These are phyloP conservation scores for Proteles cristata DNA, from an alignment of 2,113 vertebrate species.

Conservation along the genomic window DNA sequence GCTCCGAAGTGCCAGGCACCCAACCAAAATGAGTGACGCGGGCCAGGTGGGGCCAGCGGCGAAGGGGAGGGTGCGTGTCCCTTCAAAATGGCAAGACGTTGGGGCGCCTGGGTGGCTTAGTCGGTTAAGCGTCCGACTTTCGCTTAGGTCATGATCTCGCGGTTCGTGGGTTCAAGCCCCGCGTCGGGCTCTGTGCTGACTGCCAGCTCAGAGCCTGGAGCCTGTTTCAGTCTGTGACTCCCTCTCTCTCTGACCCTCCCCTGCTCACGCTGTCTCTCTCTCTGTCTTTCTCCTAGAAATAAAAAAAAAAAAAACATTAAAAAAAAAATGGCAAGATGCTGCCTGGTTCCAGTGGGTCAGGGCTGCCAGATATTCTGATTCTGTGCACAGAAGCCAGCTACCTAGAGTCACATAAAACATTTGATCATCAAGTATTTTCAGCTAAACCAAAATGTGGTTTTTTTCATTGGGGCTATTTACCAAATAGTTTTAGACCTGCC, in stretches of 20 bases:
- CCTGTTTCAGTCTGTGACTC: no score
- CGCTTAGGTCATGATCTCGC: no score
- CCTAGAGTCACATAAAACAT: background rate
- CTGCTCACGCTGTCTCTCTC: no score
- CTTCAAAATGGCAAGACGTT: background rate
- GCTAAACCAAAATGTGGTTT: background rate
- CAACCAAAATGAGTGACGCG: background rate
- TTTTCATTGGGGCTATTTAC: background rate
- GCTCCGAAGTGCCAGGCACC: background rate
- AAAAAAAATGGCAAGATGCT: background rate
- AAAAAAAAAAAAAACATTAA: no score
- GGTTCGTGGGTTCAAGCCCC: no score
- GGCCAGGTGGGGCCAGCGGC: background rate
- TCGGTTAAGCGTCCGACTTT: no score
- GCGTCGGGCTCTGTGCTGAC: no score
- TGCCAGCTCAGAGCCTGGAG: no score
- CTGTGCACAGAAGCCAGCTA: background rate
- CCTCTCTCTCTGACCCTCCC: no score
- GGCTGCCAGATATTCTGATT: background rate
- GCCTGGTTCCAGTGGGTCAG: background rate
- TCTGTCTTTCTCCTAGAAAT: no score
- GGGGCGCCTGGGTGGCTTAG: no score
- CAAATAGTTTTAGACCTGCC: background rate
- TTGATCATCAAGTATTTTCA: background rate
- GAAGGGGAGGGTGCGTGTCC: fast-evolving